Percentiles rank a stretch among this genome's conserved stretches.
Evolutionary conservation across 1,140 invertebrate species (phyloP).

Genomic region (Papilio dardanus): DNA sequence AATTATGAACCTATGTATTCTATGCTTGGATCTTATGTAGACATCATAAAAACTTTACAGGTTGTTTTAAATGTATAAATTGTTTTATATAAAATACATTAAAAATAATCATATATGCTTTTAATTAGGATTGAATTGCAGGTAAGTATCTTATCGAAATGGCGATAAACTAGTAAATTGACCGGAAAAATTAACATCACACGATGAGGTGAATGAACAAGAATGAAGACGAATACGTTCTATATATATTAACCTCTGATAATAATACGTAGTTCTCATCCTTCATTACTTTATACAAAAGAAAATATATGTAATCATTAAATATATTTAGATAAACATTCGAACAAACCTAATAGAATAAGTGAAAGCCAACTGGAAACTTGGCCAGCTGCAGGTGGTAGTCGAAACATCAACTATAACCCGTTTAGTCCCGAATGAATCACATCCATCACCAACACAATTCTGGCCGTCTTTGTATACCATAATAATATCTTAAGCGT

Average conservation of each 20-base stretch:
- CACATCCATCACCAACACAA: neutral
- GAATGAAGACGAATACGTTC: no score
- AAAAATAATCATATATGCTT: no score
- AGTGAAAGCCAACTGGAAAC: neutral
- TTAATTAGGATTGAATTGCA: no score
- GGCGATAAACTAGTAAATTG: no score
- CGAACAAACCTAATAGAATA: neutral
- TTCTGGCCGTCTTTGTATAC: neutral
- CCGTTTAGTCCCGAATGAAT: neutral
- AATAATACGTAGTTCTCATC: neutral
- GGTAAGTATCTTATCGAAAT: no score
- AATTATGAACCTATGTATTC: neutral
- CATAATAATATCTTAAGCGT: neutral
- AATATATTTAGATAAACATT: neutral
- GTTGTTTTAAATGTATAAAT: neutral
- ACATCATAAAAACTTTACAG: neutral
- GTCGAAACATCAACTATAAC: neutral
- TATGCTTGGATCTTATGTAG: neutral
- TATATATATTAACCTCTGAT: neutral
- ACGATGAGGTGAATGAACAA: no score
- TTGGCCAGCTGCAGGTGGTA: neutral
- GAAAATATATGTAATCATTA: neutral
- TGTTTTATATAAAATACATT: neutral
- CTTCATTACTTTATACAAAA: neutral
- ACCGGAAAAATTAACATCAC: no score